Evolutionary conservation across 2,797 vertebrate genomes (phyloP), one percentile per base, ranked within the genome.

Genomic region (Syngnathus acus): DNA sequence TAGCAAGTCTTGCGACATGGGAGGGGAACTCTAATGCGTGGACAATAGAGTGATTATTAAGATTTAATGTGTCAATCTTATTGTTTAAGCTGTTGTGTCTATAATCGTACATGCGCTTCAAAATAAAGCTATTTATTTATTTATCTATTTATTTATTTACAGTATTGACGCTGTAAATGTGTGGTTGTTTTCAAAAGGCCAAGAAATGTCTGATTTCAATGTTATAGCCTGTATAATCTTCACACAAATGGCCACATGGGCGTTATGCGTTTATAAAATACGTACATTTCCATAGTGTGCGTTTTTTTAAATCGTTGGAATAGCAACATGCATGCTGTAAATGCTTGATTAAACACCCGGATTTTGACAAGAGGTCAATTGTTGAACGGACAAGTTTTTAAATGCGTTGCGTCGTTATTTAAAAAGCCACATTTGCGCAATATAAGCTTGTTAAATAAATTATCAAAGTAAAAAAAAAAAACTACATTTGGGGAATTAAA

Each of bases 341-440:
- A 26, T 53, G n/a, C 23, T 53, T 23, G 11, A 11, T 62, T 74
- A 84, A 84, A 83, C 72, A 76, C 5, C 19, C 60, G 16, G 3
- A 19, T 50, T 50, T 32, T 3, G 26, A 32, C 21, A 53, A 53
- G 50, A 1, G 8, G 13, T 17, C 9, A 38, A 58, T 54, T 23
- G 21, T 54, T 13, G 26, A 32, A 32, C 26, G 3, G 26, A 32
- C 26, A 32, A 3, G 26, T 32, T 32, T 32, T 2, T 32, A 32
- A 32, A 32, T 32, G 26, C 26, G 26, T 32, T 32, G 26, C 26
- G 26, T 32, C 26, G 26, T 32, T 32, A 32, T 32, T 32, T 32
- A 32, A 32, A 32, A 32, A 3, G 26, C 9, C 38, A 57, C 26
- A 57, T 32, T 57, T 57, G 54, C 21, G 11, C 2, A n/a, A 7